Base-by-base conservation (phyloP, 1,140 invertebrate genomes). In the Macrobrachium nipponense region DNA sequence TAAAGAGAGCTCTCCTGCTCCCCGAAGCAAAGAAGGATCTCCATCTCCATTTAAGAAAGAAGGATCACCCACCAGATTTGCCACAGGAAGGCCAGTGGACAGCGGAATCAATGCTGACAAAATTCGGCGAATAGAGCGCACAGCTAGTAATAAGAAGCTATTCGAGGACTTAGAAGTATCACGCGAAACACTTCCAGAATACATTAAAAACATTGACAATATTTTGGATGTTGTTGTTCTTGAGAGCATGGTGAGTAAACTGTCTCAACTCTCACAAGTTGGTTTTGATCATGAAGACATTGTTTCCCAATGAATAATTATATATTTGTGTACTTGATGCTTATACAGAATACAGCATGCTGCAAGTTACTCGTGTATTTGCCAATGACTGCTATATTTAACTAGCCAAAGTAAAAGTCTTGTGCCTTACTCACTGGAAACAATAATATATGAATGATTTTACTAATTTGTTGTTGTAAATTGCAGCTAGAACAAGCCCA, bases 401-500 rank as follows among this genome's bases (percentile, higher is more conserved):
- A 51, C 7, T 6, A 12, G 8, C 51, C 12, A 10, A 6, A 5
- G 51, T 51, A 2, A 51, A 51, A 51, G 3, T 12, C 51, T 12
- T 51, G 12, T 10, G 12, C 27, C 27, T 36, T 2, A 51, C 3
- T 51, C 7, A 51, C 27, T 44, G n/a, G 18, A 10, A 80, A n/a
- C 27, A 75, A 76, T 61, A 11, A 64, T 59, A 17, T 79, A 77
- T 44, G 10, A 20, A 20, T 5, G 70, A 58, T 59, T 7, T 72
- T 36, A 59, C 11, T 20, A 0, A 58, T 58, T 17, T 66, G 20
- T 64, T 0, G n/a, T 44, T 27, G 44, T 61, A 62, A 68, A 60
- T 18, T 70, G 88, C 91, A 95, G 94, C 91, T 96, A 90, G 94
- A 95, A 91, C 95, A 94, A 89, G 94, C 95, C 58, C 93, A 93